Evolutionary conservation across 2,113 vertebrate genomes (phyloP).

Genomic region (Eulacestoma nigropectus): DNA sequence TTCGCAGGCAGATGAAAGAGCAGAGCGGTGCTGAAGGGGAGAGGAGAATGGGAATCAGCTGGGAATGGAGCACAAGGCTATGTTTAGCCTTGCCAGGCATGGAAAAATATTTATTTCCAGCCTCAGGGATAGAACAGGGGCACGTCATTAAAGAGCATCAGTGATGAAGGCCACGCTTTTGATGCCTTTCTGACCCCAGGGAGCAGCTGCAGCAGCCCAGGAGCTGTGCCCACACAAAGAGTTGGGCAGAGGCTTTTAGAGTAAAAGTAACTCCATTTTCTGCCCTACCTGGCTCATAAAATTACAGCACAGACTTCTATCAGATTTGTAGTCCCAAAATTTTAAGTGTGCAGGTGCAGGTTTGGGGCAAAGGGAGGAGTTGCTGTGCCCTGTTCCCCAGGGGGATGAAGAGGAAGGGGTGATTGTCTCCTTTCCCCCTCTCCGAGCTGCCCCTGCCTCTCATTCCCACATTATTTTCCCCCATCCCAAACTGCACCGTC

Average conservation of each 20-base stretch:
- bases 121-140: background rate
- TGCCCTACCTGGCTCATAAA: background rate
- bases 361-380: background rate
- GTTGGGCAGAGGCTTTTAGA: background rate
- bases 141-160: background rate
- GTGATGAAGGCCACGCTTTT: background rate
- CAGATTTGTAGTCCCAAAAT: background rate
- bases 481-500: background rate
- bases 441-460: background rate
- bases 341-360: background rate
- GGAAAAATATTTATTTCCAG: conserved; percentile 52
- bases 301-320: background rate
- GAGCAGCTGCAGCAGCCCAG: background rate
- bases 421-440: background rate
- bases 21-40: conserved; percentile 28
- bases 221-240: background rate
- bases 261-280: background rate
- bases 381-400: background rate
- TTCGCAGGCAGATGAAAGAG: background rate
- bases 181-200: background rate
- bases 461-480: background rate
- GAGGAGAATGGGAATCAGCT: conserved; percentile 2
- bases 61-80: conserved; percentile 12
- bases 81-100: conserved; percentile 42
- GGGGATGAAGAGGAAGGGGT: background rate